These are phyloP conservation scores for Panopea generosa DNA, from an alignment of 2,888 invertebrate genomes.

Conservation along the genomic window DNA sequence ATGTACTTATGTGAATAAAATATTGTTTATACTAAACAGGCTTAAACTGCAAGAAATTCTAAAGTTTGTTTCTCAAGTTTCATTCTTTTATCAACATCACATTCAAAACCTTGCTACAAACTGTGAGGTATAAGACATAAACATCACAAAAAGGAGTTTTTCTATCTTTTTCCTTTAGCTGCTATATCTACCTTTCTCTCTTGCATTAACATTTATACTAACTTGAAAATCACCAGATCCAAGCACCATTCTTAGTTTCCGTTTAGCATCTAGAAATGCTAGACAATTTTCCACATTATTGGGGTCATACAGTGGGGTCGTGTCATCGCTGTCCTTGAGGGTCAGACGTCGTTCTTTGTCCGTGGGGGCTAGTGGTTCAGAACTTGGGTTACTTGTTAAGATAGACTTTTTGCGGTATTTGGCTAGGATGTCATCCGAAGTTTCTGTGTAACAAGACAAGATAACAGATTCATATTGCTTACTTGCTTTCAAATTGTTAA, in stretches of 20 bases:
- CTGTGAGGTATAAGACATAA: too few species aligned
- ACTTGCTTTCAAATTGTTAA: too few species aligned
- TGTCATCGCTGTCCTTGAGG: constrained; percentile 70
- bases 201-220: constrained; percentile 12
- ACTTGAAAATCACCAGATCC: constrained; percentile 91
- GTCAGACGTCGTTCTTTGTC: constrained; percentile 81
- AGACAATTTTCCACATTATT: constrained; percentile 87
- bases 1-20: too few species aligned
- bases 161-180: too few species aligned
- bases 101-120: too few species aligned
- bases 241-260: constrained; percentile 95
- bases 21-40: too few species aligned
- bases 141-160: too few species aligned
- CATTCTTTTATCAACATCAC: too few species aligned
- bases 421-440: constrained; percentile 96
- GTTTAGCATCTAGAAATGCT: constrained; percentile 91
- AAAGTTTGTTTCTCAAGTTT: too few species aligned
- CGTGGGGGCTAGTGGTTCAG: constrained; percentile 58
- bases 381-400: constrained; percentile 47
- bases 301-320: constrained; percentile 85
- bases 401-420: constrained; percentile 91
- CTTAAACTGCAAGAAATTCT: too few species aligned
- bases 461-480: too few species aligned
- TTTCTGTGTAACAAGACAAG: constrained; percentile 87
- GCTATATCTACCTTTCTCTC: too few species aligned